Base-by-base conservation (phyloP, 1,140 invertebrate species). In the Plodia interpunctella region DNA sequence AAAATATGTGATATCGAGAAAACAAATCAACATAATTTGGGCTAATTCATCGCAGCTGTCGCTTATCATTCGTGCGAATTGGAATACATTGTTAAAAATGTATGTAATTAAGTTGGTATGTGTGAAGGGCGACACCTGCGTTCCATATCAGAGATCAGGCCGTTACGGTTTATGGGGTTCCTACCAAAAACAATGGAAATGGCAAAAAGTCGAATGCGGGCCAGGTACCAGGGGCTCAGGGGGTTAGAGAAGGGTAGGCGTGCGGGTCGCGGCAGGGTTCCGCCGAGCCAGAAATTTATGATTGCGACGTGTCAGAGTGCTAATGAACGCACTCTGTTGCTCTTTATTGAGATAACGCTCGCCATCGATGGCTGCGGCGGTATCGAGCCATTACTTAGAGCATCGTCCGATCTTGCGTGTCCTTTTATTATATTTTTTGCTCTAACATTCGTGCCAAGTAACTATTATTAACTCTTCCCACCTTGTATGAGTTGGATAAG, bases 321-420 rank as follows among this genome's bases (percentile, higher is more conserved):
- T 88, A 88, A 88, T 87, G 86, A 87, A 84, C 76, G 78, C 81
- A 81, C 82, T 82, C 80, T 80, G 83, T 81, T 88, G 80, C 74
- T 82, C 86, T 88, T 87, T 88, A 88, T 88, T 88, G 85, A 88
- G 83, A 87, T 87, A 85, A 85, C 76, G 78, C 78, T 74, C 62
- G 81, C 85, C 85, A 83, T 88, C 83, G 83, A 85, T 83, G 78
- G 72, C 70, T 56, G 67, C 60, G 65, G 65, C 67, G 68, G 60
- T 67, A 73, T 74, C 72, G 63, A 66, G 66, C 72, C 86, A 84
- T 88, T 82, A 88, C 78, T 88, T 85, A 88, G 74, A 70, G 74
- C 81, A 66, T 65, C 74, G 78, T 65, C 72, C 63, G 77, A 79
- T 79, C 74, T 84, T 74, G 83, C 80, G 77, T 88, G 83, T 83